These are phyloP conservation scores for Eupithecia abbreviata DNA, from an alignment of 2,888 invertebrate genomes.

Conservation along the genomic window DNA sequence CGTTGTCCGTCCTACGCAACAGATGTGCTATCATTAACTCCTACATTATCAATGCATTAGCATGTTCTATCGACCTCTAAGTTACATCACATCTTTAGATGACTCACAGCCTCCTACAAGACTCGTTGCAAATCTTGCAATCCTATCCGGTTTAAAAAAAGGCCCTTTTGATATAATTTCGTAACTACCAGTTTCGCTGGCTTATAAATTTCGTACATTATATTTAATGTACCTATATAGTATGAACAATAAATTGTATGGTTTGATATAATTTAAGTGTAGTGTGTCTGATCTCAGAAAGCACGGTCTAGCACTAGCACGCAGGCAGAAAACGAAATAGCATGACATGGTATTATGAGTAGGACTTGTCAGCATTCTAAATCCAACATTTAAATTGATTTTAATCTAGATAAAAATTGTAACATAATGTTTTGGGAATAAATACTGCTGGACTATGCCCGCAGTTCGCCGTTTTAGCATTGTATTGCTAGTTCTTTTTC, in stretches of 20 bases:
- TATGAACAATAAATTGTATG: background rate
- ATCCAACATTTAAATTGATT: background rate
- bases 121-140: conserved; percentile 19
- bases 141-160: conserved; percentile 25
- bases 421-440: no score
- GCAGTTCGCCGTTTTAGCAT: no score
- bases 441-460: no score
- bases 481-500: no score
- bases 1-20: conserved; percentile 25
- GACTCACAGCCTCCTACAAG: conserved; percentile 37
- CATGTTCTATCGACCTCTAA: conserved; percentile 39
- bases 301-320: conserved; percentile 24
- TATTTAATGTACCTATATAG: background rate
- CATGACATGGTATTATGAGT: background rate
- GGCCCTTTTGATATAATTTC: conserved; percentile 23
- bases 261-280: background rate
- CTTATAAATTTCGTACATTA: conserved; percentile 20
- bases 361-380: background rate
- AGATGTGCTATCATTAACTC: conserved; percentile 32
- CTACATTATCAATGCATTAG: conserved; percentile 40
- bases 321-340: conserved; percentile 27
- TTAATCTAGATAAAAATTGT: no score
- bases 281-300: conserved; percentile 17
- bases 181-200: conserved; percentile 17
- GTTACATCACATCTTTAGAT: conserved; percentile 42